A percentile compares a stretch with the other conserved stretches of the same genome.
These are phyloP conservation scores for Leptopilina myrica DNA, from an alignment of 2,888 invertebrate genomes.

Conservation along the genomic window DNA sequence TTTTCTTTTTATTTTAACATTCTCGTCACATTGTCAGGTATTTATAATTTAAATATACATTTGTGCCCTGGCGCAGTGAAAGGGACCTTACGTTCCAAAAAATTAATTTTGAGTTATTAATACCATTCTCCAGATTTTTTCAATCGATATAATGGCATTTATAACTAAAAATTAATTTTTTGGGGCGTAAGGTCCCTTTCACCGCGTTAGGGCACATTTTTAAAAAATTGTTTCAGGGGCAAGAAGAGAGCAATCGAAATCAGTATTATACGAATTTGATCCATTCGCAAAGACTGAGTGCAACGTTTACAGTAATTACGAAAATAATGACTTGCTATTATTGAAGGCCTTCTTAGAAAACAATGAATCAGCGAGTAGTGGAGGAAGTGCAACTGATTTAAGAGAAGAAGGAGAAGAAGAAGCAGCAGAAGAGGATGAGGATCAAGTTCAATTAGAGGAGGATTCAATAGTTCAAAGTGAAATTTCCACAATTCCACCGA, in stretches of 20 bases:
- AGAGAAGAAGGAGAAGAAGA: conserved; percentile 77
- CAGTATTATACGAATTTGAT: conserved; percentile 69
- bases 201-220: no score
- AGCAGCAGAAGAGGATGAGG: conserved; percentile 76
- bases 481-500: conserved; percentile 78
- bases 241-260: conserved; percentile 64
- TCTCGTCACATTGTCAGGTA: no score
- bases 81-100: no score
- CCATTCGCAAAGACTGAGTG: conserved; percentile 63
- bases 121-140: no score
- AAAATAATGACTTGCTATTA: conserved; percentile 81
- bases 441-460: conserved; percentile 74
- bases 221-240: conserved; percentile 70
- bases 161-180: no score
- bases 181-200: no score
- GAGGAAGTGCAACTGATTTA: conserved; percentile 72
- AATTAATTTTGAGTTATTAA: no score
- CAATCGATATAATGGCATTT: no score
- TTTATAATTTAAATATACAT: no score
- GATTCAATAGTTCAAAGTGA: conserved; percentile 37
- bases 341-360: conserved; percentile 84
- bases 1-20: no score
- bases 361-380: conserved; percentile 83
- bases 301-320: conserved; percentile 71
- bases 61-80: no score